Evolutionary conservation across 1,140 invertebrate species (phyloP), one percentile per base, ranked within the genome.

Genomic region (Rhopalosiphum maidis): DNA sequence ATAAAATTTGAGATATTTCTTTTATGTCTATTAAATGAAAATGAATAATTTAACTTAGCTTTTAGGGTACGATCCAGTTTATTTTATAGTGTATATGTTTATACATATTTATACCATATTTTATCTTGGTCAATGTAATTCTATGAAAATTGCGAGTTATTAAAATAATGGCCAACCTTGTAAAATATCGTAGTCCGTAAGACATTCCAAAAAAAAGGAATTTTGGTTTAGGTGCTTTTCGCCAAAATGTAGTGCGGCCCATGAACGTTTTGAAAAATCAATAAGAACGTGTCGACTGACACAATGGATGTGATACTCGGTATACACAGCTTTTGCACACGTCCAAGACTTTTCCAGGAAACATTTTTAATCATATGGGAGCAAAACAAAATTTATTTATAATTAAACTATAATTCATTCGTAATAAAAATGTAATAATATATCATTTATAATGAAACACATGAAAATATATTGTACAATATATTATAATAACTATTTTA

Each of bases 261-360:
- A 46, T n/a, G 68, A 82, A 37, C 48, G 87, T 89, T 89, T 22
- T n/a, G 60, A 83, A 92, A 91, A 92, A 92, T 92, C 68, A 82
- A 92, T 92, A 92, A 23, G n/a, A 51, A 92, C 90, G 46, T 92
- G 90, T 92, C 60, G 68, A 83, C 68, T 8, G 60, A 37, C 90
- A 83, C 68, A 92, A 51, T 92, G 46, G 46, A 51, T 43, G 68
- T 51, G 60, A 46, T 83, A 51, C 18, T 43, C 21, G 18, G 60
- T n/a, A n/a, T n/a, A 77, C 30, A 37, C 9, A 43, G 37, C 55
- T 68, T 68, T 25, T 77, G 22, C 7, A n/a, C 41, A 25, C 23
- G 3, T 30, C 7, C 18, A 51, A 46, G 43, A 88, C 30, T 88
- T 48, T 88, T 77, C 60, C 8, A 30, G 46, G 30, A 18, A 88